Percentiles rank a stretch among this genome's conserved stretches.
Evolutionary conservation across 2,113 vertebrate genomes (phyloP).

Genomic region (Platanista minor): DNA sequence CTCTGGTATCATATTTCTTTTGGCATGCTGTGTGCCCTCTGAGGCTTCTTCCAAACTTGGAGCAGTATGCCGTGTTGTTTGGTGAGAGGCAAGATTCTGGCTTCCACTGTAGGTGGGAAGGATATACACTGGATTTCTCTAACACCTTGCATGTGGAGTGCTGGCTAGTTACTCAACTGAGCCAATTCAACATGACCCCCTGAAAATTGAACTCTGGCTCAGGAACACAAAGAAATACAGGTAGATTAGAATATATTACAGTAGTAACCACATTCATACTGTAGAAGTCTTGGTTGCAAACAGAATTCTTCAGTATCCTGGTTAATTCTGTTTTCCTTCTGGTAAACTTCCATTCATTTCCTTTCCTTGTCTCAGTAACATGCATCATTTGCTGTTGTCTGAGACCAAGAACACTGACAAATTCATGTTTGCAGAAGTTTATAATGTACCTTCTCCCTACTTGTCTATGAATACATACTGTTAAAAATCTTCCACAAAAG

Average conservation of each 20-base stretch:
- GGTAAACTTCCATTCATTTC: not conserved
- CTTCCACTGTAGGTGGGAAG: not conserved
- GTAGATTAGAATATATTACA: not conserved
- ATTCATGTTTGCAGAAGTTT: not conserved
- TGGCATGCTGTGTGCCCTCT: not conserved
- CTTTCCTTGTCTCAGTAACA: not conserved
- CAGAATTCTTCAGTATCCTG: not conserved
- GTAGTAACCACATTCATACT: not conserved
- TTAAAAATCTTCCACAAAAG: conserved; percentile 42
- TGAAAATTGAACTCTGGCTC: not conserved
- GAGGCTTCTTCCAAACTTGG: not conserved
- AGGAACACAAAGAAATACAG: not conserved
- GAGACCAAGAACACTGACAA: conserved; percentile 1
- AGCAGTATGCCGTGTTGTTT: not conserved
- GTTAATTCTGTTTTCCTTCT: not conserved
- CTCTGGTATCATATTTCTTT: not conserved
- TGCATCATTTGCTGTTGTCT: not conserved
- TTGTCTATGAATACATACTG: not conserved
- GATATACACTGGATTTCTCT: not conserved
- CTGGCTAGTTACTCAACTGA: not conserved
- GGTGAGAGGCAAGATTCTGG: not conserved
- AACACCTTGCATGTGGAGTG: not conserved
- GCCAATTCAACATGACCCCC: fast-evolving
- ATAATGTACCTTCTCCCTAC: not conserved
- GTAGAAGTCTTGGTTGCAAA: not conserved